Base-by-base conservation (phyloP, 1,140 invertebrate genomes). In the Drepana arcuata region DNA sequence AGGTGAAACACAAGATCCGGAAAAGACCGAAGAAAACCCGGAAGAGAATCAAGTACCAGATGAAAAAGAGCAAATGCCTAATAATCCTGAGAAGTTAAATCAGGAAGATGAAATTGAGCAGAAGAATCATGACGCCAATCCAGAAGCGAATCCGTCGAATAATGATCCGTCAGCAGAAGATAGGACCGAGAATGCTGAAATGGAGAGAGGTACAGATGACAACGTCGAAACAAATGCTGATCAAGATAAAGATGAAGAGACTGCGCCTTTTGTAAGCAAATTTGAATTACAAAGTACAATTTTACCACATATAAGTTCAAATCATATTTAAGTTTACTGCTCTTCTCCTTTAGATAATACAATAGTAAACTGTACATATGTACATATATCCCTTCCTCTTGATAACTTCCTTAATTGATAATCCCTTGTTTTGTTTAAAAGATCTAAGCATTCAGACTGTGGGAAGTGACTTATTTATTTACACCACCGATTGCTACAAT, bases 41-140 rank as follows among this genome's bases (percentile, higher is more conserved):
- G 21, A 16, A 15, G 29, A 40, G 9, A 23, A 12, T 7, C 6
- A 26, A 10, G 29, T 28, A 34, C n/a, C 5, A 16, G 24, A n/a
- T n/a, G n/a, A 40, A 3, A 29, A 37, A 14, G 46, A 64, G 12
- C 75, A 86, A 3, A 65, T 85, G 2, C 72, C 75, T 7, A 71
- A 74, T 30, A 83, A 80, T 32, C 59, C 59, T 5, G 78, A 86
- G n/a, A 51, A 80, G 26, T 67, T 84, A 38, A 71, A 84, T 21
- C 4, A 21, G 9, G 66, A 85, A 58, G 62, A 92, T 84, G 53
- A 89, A 84, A 49, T 58, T 50, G 69, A 90, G 80, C 70, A 93
- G 53, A 90, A 95, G 60, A 91, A 93, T 60, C 88, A 94, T 4
- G 87, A 90, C 44, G 86, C 74, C 9, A 74, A 85, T 30, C 75